phyloP scores from a whole-genome alignment of 37 sponge, comb jelly and placozoan species.

The Agelas oroides region DNA sequence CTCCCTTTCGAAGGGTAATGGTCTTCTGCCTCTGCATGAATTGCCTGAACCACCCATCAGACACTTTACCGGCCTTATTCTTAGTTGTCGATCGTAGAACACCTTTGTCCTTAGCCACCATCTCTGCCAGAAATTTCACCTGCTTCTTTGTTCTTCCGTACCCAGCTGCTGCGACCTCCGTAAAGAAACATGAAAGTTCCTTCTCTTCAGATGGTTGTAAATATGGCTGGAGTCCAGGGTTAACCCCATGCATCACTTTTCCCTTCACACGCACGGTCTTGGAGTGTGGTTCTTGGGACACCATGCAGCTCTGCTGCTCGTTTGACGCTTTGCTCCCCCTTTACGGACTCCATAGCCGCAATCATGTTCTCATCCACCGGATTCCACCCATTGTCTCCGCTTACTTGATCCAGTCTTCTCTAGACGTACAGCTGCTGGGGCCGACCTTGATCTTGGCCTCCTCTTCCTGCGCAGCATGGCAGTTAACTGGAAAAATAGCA shows the following conservation, averaged over 20 bases:
- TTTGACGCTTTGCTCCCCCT: too few relatives aligned
- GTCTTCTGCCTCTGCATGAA: conserved; percentile 7
- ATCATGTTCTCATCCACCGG: too few relatives aligned
- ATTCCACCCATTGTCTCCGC: too few relatives aligned
- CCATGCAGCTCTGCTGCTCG: too few relatives aligned
- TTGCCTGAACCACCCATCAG: conserved; percentile 18
- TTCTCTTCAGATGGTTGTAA: conserved; percentile 36
- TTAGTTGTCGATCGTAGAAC: too few relatives aligned
- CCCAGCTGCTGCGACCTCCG: not conserved
- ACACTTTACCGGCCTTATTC: conserved; percentile 6
- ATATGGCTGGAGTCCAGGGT: conserved; percentile 16
- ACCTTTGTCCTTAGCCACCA: too few relatives aligned
- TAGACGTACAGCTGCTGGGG: not conserved
- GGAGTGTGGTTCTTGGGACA: too few relatives aligned
- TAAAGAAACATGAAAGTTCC: not conserved
- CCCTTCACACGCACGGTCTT: conserved; percentile 6
- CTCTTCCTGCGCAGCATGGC: too few relatives aligned
- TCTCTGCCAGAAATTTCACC: not conserved
- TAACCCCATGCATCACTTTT: conserved; percentile 2
- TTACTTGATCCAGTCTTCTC: too few relatives aligned
- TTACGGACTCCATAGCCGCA: too few relatives aligned
- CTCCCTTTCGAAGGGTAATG: not conserved
- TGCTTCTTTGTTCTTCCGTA: not conserved
- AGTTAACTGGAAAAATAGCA: too few relatives aligned
- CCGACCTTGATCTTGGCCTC: too few relatives aligned